Conservation (phyloP, 2,113 vertebrate species). For the Coryphaenoides rupestris region DNA sequence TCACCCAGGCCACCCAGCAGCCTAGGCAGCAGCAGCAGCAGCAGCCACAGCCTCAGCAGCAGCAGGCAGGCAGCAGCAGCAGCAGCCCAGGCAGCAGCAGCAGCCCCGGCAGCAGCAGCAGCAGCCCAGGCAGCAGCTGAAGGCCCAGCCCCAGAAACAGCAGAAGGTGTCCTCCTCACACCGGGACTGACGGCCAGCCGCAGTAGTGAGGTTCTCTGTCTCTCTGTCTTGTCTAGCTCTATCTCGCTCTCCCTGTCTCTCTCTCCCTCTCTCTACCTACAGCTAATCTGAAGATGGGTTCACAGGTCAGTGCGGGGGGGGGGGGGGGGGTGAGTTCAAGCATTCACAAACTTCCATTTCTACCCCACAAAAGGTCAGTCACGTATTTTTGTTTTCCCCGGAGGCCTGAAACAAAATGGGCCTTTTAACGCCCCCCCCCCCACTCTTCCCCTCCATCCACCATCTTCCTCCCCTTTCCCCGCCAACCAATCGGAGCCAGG, state of each 20-base stretch:
- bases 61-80: slow-evolving; percentile 50
- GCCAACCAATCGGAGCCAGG: slow-evolving; percentile 4
- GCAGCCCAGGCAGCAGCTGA: slow-evolving; percentile 70
- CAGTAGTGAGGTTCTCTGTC: slow-evolving; percentile 65
- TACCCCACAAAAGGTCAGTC: no score
- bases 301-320: no score
- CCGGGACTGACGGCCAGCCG: slow-evolving; percentile 85
- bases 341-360: no score
- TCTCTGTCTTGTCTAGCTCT: no score
- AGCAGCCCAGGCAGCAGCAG: slow-evolving; percentile 51
- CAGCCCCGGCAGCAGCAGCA: slow-evolving; percentile 73
- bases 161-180: slow-evolving; percentile 70
- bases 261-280: no score
- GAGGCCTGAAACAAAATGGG: not conserved
- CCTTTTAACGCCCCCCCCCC: not conserved
- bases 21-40: slow-evolving; percentile 78
- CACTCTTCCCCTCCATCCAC: slow-evolving; percentile 3
- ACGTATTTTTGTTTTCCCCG: no score
- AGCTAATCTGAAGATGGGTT: no score
- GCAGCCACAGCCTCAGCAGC: slow-evolving; percentile 73
- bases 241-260: no score
- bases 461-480: slow-evolving; percentile 8
- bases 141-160: slow-evolving; percentile 68
- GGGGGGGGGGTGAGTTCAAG: no score
- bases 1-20: slow-evolving; percentile 80